Conservation (phyloP, 2,797 vertebrate genomes). For the Anomalospiza imberbis region DNA sequence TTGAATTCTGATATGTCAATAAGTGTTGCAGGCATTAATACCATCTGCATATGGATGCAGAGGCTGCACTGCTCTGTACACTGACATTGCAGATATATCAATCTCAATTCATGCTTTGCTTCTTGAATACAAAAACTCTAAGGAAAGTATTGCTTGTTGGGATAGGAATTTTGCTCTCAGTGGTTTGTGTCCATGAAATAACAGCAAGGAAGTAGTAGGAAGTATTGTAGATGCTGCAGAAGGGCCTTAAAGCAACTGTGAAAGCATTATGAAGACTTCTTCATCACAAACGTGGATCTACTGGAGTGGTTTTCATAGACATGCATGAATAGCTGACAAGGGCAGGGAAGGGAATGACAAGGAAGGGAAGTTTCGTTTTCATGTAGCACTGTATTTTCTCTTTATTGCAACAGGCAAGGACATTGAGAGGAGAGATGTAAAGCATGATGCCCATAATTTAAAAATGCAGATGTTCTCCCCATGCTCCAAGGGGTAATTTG, state of each 20-base stretch:
- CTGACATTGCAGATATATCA: neutral
- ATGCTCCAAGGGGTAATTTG: neutral
- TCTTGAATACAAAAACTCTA: neutral
- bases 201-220: neutral
- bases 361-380: slow-evolving; percentile 72
- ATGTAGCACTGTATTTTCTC: slow-evolving; percentile 78
- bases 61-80: neutral
- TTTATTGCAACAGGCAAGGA: slow-evolving; percentile 81
- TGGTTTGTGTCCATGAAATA: neutral
- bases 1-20: neutral
- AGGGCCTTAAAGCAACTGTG: neutral
- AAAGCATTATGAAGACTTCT: neutral
- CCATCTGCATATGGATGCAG: neutral
- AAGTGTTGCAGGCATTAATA: neutral
- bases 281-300: neutral
- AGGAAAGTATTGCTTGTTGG: neutral
- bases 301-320: neutral
- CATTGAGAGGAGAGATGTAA: slow-evolving; percentile 86
- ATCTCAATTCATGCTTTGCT: neutral
- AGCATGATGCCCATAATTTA: slow-evolving; percentile 54
- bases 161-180: neutral
- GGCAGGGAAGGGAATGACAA: neutral
- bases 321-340: neutral
- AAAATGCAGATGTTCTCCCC: neutral
- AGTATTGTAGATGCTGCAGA: accelerated